A percentile compares a stretch with the other conserved stretches of the same genome.
phyloP scores from a whole-genome alignment of 2,113 vertebrate genomes.

The Aspidoscelis tigris region DNA sequence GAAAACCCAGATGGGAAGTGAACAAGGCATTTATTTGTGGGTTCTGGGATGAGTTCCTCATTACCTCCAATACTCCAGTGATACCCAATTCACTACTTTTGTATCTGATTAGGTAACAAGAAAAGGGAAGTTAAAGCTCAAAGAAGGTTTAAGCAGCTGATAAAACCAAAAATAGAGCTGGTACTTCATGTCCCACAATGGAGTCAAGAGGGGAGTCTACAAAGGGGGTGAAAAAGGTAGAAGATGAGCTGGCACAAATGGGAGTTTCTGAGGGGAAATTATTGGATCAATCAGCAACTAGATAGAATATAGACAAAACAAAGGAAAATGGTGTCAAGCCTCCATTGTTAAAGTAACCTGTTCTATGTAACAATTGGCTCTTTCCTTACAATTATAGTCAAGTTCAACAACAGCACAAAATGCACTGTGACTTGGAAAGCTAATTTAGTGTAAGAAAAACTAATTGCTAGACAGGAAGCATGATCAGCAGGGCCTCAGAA shows the following conservation, averaged over 20 bases:
- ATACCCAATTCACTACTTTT: neutral
- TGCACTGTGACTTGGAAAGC: neutral
- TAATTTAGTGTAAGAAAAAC: neutral
- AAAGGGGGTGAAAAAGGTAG: too few species aligned
- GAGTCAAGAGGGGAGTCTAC: neutral
- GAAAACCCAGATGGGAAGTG: neutral
- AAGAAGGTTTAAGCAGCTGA: neutral
- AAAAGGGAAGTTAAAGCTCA: neutral
- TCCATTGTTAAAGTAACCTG: neutral
- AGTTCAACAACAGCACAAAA: too few species aligned
- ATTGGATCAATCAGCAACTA: neutral
- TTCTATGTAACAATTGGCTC: too few species aligned
- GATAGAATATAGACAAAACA: neutral
- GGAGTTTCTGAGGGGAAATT: neutral
- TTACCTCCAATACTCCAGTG: neutral
- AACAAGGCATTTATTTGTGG: neutral
- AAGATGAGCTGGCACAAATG: neutral
- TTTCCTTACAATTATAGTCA: too few species aligned
- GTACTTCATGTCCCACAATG: neutral
- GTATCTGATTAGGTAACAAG: neutral
- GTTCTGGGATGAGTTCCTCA: neutral
- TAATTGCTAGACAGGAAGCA: neutral
- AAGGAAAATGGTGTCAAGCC: neutral
- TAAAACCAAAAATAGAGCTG: neutral
- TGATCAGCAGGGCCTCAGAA: neutral